Conservation (phyloP, 2,797 vertebrate species). For the Malacoraja senta region DNA sequence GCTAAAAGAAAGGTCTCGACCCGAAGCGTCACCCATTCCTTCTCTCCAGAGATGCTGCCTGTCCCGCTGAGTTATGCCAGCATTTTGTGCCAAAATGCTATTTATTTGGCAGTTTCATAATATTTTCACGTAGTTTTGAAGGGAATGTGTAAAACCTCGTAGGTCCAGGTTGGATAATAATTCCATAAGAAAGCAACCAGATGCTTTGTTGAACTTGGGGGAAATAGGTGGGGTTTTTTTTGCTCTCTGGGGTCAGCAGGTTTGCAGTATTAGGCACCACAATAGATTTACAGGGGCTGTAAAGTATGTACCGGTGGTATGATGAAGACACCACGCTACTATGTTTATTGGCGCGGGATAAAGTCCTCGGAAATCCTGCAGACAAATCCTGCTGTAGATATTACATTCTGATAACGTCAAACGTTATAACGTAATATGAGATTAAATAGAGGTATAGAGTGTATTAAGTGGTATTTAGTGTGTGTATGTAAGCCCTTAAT, state of each 20-base stretch:
- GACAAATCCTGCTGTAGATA: not conserved
- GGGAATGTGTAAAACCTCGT: not conserved
- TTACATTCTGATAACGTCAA: not conserved
- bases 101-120: not conserved
- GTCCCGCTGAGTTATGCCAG: no score
- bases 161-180: not conserved
- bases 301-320: not conserved
- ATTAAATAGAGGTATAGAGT: not conserved
- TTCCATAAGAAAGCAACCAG: not conserved
- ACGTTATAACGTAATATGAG: not conserved
- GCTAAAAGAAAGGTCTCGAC: no score
- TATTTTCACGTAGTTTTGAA: not conserved
- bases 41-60: no score
- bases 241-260: no score
- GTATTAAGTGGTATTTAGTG: not conserved
- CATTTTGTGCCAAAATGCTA: not conserved
- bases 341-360: not conserved
- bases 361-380: not conserved
- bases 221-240: not conserved
- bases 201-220: not conserved
- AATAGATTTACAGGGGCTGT: not conserved
- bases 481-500: not conserved
- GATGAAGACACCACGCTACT: not conserved
- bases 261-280: not conserved
- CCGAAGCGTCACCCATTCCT: no score